A percentile compares a stretch with the other conserved stretches of the same genome.
Evolutionary conservation across 2,888 invertebrate genomes (phyloP).

Genomic region (Andrena fulva): DNA sequence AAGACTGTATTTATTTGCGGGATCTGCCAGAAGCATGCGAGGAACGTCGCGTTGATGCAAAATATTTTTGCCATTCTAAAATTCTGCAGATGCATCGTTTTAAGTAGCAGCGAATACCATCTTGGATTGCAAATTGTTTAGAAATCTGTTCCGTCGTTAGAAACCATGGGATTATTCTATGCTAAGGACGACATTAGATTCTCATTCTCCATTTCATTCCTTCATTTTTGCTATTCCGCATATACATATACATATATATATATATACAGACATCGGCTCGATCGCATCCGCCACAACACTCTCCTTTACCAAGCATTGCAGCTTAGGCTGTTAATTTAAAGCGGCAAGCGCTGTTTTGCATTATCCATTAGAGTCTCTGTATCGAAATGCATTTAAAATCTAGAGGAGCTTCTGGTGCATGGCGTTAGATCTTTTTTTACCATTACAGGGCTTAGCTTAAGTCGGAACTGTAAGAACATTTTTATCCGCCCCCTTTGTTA

Average conservation of each 20-base stretch:
- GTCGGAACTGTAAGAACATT: slow-evolving; percentile 38
- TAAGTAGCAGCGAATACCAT: slow-evolving; percentile 62
- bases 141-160: slow-evolving; percentile 7
- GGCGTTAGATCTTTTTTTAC: slow-evolving; percentile 50
- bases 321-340: neutral
- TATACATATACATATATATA: slow-evolving; percentile 15
- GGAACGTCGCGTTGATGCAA: slow-evolving; percentile 64
- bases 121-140: slow-evolving; percentile 75
- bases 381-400: slow-evolving; percentile 42
- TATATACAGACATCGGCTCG: neutral
- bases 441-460: slow-evolving; percentile 29
- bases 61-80: slow-evolving; percentile 68
- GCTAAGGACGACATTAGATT: slow-evolving; percentile 20
- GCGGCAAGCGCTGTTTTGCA: slow-evolving; percentile 19
- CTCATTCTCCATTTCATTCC: slow-evolving; percentile 18
- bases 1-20: slow-evolving; percentile 68
- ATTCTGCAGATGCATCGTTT: slow-evolving; percentile 64
- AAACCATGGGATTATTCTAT: neutral
- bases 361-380: slow-evolving; percentile 10
- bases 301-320: slow-evolving; percentile 11
- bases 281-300: neutral
- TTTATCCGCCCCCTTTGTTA: slow-evolving; percentile 33
- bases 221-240: slow-evolving; percentile 27
- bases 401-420: slow-evolving; percentile 7
- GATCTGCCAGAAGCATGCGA: slow-evolving; percentile 69